Evolutionary conservation across 2,113 vertebrate genomes (phyloP).

Genomic region (Brachionichthys hirsutus): DNA sequence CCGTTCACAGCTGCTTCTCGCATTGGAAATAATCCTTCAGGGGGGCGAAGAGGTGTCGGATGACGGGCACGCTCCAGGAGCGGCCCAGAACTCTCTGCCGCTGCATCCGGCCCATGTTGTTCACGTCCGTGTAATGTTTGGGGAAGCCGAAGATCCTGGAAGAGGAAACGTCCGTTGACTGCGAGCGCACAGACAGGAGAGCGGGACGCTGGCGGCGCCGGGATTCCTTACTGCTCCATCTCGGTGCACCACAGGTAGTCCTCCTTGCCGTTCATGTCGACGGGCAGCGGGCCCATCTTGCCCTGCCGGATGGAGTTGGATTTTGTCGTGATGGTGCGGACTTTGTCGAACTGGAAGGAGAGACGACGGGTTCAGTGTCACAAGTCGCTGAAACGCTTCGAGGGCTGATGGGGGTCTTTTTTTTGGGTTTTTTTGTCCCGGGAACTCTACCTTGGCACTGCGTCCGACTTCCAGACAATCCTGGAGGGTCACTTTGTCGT

Average conservation of each 20-base stretch:
- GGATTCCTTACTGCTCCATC: slow-evolving; percentile 81
- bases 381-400: neutral
- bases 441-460: slow-evolving; percentile 82
- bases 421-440: too few relatives aligned
- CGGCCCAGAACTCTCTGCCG: slow-evolving; percentile 88
- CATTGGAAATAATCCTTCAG: slow-evolving; percentile 97
- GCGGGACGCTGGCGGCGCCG: too few relatives aligned
- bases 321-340: slow-evolving; percentile 89
- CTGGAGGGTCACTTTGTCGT: slow-evolving; percentile 82
- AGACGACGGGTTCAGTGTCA: slow-evolving; percentile 1
- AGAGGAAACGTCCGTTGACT: neutral
- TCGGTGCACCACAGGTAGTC: slow-evolving; percentile 90
- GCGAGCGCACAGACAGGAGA: too few relatives aligned
- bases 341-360: slow-evolving; percentile 83
- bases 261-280: slow-evolving; percentile 87
- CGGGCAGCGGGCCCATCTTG: slow-evolving; percentile 83
- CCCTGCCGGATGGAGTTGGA: slow-evolving; percentile 86
- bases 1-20: slow-evolving; percentile 68
- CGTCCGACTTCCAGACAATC: slow-evolving; percentile 86
- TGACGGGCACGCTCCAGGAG: slow-evolving; percentile 93
- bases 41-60: slow-evolving; percentile 91
- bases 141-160: slow-evolving; percentile 95
- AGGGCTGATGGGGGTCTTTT: neutral
- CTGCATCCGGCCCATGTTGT: slow-evolving; percentile 83
- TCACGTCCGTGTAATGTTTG: slow-evolving; percentile 90